Conservation (phyloP, 64 coral and sea anemone species). For the Pocillopora damicornis region DNA sequence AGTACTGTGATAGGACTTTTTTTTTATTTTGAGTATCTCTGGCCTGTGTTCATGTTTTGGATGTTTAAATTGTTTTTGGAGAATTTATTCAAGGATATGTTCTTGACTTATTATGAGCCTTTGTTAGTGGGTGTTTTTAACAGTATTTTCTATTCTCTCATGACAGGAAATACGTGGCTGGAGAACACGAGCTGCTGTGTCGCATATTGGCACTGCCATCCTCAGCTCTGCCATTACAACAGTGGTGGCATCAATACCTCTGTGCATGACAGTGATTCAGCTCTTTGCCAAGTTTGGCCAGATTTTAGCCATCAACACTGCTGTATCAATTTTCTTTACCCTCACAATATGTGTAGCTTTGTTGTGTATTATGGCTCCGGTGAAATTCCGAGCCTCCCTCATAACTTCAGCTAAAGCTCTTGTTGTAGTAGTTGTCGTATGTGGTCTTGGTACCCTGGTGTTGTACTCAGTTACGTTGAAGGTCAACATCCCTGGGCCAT, state of each 20-base stretch:
- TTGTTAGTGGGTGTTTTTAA: background rate
- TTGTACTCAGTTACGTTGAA: constrained; percentile 52
- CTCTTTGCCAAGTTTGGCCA: constrained; percentile 94
- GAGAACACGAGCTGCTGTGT: constrained; percentile 76
- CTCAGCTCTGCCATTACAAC: constrained; percentile 92
- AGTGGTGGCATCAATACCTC: constrained; percentile 77
- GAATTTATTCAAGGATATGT: too few relatives aligned
- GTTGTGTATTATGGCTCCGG: constrained; percentile 60
- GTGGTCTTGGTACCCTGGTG: constrained; percentile 12
- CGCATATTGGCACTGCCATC: constrained; percentile 93
- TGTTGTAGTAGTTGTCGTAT: constrained; percentile 15
- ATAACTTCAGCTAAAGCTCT: constrained; percentile 29
- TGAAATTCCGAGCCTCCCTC: constrained; percentile 55
- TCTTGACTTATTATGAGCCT: background rate
- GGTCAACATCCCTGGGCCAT: constrained; percentile 63
- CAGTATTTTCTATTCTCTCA: background rate
- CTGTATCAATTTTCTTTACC: constrained; percentile 81
- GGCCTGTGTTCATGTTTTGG: too few relatives aligned
- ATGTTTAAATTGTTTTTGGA: too few relatives aligned
- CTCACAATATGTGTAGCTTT: constrained; percentile 81
- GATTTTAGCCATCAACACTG: constrained; percentile 93
- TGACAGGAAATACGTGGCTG: constrained; percentile 66
- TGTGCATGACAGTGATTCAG: constrained; percentile 83
- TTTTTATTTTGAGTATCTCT: too few relatives aligned
- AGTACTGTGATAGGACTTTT: too few relatives aligned